Conservation (phyloP, 2,797 vertebrate species). For the Odontamblyopus lacepedii region DNA sequence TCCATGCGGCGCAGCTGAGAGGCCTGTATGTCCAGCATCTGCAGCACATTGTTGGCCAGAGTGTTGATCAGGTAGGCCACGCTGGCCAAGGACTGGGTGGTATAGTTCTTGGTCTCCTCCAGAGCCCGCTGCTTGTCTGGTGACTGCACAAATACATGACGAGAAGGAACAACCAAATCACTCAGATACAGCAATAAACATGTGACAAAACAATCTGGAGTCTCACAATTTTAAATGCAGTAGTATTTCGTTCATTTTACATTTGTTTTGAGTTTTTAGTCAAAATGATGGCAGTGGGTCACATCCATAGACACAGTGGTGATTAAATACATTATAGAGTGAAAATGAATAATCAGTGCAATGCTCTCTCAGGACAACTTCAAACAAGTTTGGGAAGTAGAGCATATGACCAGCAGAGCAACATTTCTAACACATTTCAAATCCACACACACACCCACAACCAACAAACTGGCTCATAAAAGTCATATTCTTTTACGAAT, state of each 20-base stretch:
- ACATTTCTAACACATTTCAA: neutral
- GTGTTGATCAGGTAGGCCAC: constrained; percentile 99
- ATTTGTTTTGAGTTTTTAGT: neutral
- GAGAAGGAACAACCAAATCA: neutral
- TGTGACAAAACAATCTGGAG: neutral
- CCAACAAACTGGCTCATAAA: neutral
- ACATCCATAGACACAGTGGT: neutral
- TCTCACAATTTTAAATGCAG: too few relatives aligned
- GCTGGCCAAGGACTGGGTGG: constrained; percentile 97
- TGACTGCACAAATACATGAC: constrained; percentile 69
- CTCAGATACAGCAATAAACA: neutral
- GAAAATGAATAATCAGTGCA: neutral
- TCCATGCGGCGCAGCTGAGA: constrained; percentile 99
- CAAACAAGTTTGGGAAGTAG: constrained; percentile 7
- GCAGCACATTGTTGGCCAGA: constrained; percentile 98
- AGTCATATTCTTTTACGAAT: neutral
- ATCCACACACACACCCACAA: neutral
- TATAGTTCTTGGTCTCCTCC: constrained; percentile 99
- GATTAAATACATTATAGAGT: neutral
- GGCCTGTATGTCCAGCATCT: constrained; percentile 97
- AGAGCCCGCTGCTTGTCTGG: constrained; percentile 98
- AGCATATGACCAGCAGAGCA: neutral
- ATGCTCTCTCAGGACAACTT: neutral
- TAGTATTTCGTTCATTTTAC: neutral
- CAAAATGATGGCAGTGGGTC: neutral